These are phyloP conservation scores for Pomacea canaliculata DNA, from an alignment of 2,888 invertebrate genomes.

Conservation along the genomic window DNA sequence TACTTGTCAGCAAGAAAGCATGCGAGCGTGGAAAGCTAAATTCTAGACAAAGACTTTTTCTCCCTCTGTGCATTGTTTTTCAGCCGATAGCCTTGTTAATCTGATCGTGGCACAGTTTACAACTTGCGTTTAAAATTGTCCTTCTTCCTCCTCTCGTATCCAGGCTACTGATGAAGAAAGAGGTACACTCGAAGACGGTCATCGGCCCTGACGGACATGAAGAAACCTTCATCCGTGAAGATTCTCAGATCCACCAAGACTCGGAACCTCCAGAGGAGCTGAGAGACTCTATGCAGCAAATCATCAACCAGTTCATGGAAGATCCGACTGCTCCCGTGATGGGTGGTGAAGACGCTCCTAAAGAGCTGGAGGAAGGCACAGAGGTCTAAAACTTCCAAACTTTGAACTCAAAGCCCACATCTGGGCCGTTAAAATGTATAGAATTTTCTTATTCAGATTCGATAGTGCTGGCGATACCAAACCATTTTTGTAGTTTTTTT, in stretches of 20 bases:
- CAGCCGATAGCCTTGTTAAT: too few species aligned
- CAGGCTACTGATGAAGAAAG: conserved; percentile 67
- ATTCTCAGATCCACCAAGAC: conserved; percentile 78
- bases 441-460: background rate
- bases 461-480: background rate
- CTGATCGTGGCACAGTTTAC: too few species aligned
- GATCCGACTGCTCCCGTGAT: conserved; percentile 46
- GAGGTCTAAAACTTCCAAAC: conserved; percentile 23
- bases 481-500: background rate
- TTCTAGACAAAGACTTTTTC: background rate
- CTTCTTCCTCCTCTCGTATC: background rate
- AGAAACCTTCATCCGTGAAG: conserved; percentile 72
- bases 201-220: conserved; percentile 62
- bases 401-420: background rate
- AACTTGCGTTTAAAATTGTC: too few species aligned
- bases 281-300: conserved; percentile 64
- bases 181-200: conserved; percentile 65
- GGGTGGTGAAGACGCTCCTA: conserved; percentile 27
- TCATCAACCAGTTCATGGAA: conserved; percentile 68
- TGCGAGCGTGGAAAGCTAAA: background rate
- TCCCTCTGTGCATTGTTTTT: too few species aligned
- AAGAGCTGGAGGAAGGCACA: conserved; percentile 47
- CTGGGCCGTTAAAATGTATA: background rate
- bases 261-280: conserved; percentile 74
- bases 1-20: background rate